Evolutionary conservation across 2,888 invertebrate species (phyloP).

Genomic region (Auanema freiburgensis): DNA sequence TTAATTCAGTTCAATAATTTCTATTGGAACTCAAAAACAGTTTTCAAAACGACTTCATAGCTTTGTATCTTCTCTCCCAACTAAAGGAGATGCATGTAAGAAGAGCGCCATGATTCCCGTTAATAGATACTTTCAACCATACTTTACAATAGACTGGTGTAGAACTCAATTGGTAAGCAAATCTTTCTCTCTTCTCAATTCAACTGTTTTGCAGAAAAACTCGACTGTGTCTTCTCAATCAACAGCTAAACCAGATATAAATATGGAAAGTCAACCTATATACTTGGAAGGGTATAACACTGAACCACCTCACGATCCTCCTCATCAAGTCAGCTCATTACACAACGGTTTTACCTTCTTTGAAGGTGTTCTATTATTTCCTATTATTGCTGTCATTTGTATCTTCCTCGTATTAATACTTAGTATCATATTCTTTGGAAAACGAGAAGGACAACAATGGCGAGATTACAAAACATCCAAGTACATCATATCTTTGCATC

Average conservation of each 20-base stretch:
- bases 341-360: slow-evolving; percentile 45
- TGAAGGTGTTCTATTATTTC: slow-evolving; percentile 50
- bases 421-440: slow-evolving; percentile 62
- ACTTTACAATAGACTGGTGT: slow-evolving; percentile 61
- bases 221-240: background rate
- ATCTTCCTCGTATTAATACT: slow-evolving; percentile 56
- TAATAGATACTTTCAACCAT: slow-evolving; percentile 50
- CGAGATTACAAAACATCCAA: slow-evolving; percentile 64
- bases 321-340: background rate
- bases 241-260: too few species aligned
- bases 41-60: too few species aligned
- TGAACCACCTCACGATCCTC: slow-evolving; percentile 3
- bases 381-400: slow-evolving; percentile 51
- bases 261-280: background rate
- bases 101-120: too few species aligned
- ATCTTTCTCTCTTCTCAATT: too few species aligned
- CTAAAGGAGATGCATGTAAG: too few species aligned
- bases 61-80: too few species aligned
- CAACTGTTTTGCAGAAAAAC: background rate
- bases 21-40: slow-evolving; percentile 46
- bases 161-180: slow-evolving; percentile 47
- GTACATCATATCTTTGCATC: slow-evolving; percentile 26
- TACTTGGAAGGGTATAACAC: slow-evolving; percentile 7
- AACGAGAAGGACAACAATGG: slow-evolving; percentile 64
- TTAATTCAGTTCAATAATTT: slow-evolving; percentile 33